Base-by-base conservation (phyloP, 2,113 vertebrate genomes). In the Gopherus evgoodei region DNA sequence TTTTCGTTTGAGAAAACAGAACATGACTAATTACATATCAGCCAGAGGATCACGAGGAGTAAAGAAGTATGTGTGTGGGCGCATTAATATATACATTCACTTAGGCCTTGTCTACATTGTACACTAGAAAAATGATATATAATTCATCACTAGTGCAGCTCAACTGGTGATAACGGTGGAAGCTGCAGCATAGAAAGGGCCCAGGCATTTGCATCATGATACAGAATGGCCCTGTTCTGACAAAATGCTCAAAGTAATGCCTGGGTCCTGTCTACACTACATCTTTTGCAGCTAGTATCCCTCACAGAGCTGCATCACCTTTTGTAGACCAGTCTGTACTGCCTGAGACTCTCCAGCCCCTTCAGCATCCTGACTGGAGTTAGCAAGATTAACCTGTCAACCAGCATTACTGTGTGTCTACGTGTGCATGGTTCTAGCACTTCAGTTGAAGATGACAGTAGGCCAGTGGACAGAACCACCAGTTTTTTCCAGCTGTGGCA, bases 281-380 rank as follows among this genome's bases (percentile, higher is more conserved):
- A 72, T 24, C 84, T 93, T 86, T 87, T 87, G 3, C 78, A 56
- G 50, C 31, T 94, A n/a, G 52, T 85, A 82, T 62, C 91, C 65
- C 16, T 31, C 2, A 0, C 56, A 38, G 53, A 72, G 11, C 83
- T 53, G 44, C 1, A 0, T 87, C 82, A 76, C 42, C 57, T 59
- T 1, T 0, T 0, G 0, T 65, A 81, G 54, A 78, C 50, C 87
- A 85, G 56, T 8, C 44, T 91, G 65, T 42, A 80, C 47, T 80
- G 90, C 27, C 49, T 79, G 19, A 16, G 44, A 79, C 25, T 54
- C 7, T 79, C 76, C 27, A 49, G 76, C 27, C 4, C 44, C 76
- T 79, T 94, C 81, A 44, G 17, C 82, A 3, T 82, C 88, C 49
- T 8, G 31, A 19, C 53, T 14, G 11, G 62, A 83, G 31, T 69